phyloP scores from a whole-genome alignment of 2,113 vertebrate species.

The Vireo altiloquus region DNA sequence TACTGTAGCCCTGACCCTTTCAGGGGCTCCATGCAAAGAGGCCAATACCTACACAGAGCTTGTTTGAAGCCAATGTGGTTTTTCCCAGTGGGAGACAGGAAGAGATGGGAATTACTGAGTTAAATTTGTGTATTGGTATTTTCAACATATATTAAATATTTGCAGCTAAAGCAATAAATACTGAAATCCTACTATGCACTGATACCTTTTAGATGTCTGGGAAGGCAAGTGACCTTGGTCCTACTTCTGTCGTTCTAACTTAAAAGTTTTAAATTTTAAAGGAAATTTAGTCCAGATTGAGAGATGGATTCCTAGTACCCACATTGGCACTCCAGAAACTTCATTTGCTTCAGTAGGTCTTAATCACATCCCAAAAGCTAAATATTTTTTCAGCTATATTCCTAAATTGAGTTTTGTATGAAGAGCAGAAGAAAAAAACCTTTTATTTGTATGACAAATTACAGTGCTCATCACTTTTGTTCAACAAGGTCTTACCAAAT shows the following conservation, averaged over 20 bases:
- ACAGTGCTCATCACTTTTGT: not conserved
- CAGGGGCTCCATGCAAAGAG: not conserved
- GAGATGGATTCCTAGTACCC: not conserved
- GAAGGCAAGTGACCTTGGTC: not conserved
- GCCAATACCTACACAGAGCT: not conserved
- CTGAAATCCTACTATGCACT: not conserved
- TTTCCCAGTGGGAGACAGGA: slow-evolving; percentile 42
- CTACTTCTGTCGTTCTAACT: not conserved
- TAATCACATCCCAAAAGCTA: not conserved
- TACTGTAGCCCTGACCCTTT: not conserved
- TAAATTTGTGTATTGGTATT: slow-evolving; percentile 44
- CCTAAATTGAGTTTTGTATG: not conserved
- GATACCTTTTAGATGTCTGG: slow-evolving; percentile 19
- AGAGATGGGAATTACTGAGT: slow-evolving; percentile 18
- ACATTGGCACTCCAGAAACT: not conserved
- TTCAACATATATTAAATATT: slow-evolving; percentile 37
- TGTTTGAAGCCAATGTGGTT: slow-evolving; percentile 18
- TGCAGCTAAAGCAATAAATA: slow-evolving; percentile 55
- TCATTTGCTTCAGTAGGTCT: not conserved
- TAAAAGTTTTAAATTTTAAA: slow-evolving; percentile 15
- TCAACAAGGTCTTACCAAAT: not conserved
- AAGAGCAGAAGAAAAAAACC: not conserved
- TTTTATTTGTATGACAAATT: not conserved
- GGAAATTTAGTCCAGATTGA: slow-evolving; percentile 17
- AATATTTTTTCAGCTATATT: not conserved